phyloP scores from a whole-genome alignment of 1,140 invertebrate genomes.

The Habropoda laboriosa region DNA sequence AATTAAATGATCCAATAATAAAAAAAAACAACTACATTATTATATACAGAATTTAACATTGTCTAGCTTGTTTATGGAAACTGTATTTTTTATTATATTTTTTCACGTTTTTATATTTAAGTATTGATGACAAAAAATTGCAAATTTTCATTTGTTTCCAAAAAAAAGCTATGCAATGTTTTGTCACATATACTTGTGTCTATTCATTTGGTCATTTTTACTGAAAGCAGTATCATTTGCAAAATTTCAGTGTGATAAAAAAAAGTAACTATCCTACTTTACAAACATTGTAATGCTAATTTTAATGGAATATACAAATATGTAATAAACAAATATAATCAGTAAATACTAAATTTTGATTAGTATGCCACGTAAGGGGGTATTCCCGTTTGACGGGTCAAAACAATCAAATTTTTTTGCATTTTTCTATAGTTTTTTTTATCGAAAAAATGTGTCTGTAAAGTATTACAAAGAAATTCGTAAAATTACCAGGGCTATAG shows the following conservation, averaged over 20 bases:
- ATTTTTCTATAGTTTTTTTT: no score
- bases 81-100: not conserved
- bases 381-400: no score
- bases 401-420: no score
- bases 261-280: conserved; percentile 1
- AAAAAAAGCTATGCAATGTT: no score
- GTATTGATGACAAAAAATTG: no score
- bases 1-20: conserved; percentile 5
- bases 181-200: not conserved
- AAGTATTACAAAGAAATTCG: no score
- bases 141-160: no score
- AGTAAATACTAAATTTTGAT: conserved; percentile 1
- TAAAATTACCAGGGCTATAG: no score
- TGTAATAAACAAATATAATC: conserved; percentile 21
- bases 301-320: conserved; percentile 18
- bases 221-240: not conserved
- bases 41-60: not conserved
- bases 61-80: conserved; percentile 9
- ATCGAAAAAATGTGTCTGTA: no score
- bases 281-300: conserved; percentile 15
- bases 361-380: not conserved
- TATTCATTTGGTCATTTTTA: not conserved
- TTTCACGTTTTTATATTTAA: not conserved
- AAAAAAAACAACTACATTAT: not conserved
- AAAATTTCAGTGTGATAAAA: conserved; percentile 8